phyloP scores from a whole-genome alignment of 2,797 vertebrate species.

The Paramormyrops hopkinsi region DNA sequence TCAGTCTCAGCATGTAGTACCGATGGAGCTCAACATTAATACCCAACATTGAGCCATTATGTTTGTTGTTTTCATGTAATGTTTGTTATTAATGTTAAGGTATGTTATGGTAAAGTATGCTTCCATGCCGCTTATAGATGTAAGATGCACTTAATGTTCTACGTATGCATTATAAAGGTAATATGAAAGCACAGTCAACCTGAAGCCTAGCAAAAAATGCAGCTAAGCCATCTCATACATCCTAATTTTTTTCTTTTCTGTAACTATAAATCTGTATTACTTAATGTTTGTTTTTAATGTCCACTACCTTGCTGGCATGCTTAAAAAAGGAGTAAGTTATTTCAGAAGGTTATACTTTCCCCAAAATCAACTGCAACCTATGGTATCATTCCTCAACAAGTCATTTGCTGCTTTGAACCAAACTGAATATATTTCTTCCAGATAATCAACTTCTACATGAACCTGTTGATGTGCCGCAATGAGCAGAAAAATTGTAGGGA shows the following conservation, averaged over 20 bases:
- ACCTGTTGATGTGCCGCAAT: constrained; percentile 72
- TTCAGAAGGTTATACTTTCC: neutral
- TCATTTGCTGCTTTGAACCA: neutral
- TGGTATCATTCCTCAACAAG: neutral
- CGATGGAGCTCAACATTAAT: neutral
- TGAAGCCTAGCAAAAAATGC: neutral
- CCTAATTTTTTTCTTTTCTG: neutral
- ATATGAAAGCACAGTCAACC: neutral
- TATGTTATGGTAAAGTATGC: neutral
- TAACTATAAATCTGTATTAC: neutral
- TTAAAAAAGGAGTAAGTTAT: neutral
- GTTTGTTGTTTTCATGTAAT: neutral
- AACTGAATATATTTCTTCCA: constrained; percentile 32
- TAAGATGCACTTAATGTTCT: neutral
- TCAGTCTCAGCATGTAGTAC: neutral
- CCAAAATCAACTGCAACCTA: neutral
- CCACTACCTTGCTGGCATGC: neutral
- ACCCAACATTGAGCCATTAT: neutral
- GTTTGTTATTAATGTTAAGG: neutral
- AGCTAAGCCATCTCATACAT: neutral
- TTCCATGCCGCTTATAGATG: neutral
- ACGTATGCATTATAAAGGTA: neutral
- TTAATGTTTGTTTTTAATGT: neutral
- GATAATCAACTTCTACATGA: constrained; percentile 94
- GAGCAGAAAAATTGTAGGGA: constrained; percentile 54